Evolutionary conservation across 2,888 invertebrate species (phyloP), one percentile per base, ranked within the genome.

Genomic region (Blastobasis lacticolella): DNA sequence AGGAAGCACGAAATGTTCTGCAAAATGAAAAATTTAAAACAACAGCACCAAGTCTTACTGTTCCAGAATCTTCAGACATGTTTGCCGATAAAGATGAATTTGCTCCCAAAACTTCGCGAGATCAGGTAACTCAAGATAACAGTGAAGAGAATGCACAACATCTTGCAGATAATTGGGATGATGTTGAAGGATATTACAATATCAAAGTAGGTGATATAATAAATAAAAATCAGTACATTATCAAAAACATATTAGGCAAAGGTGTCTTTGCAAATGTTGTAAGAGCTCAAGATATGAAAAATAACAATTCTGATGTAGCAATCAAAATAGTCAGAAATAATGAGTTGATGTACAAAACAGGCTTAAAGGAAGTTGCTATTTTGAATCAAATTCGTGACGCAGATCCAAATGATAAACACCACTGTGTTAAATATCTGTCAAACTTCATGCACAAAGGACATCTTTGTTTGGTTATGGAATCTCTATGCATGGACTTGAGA

Each of bases 261-360:
- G 99, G 99, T 45, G 98, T 99, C 8, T 99, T 99, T 88, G 97
- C 98, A 69, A 99, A 97, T 81, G 99, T 99, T 48, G 94, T 99
- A 4, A 90, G 97, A 59, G 98, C 96, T 37, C 90, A 97, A 70
- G 98, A 99, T 77, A 23, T 23, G 23, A 94, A 92, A 67, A 93
- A 91, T 67, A 94, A 94, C 5, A 89, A 94, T 54, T 93, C 92
- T 50, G 94, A 92, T 77, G 97, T 98, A 6, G 99, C 99, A 51
- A 96, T 99, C 45, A 99, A 99, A 90, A 98, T 99, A 62, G 98
- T 99, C 63, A 91, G 99, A 66, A 99, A 98, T 85, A 99, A 99
- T 88, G 99, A 99, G 82, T 93, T 99, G 64, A 99, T 99, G 98
- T 96, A 97, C 80, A 98, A 96, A 89, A 98, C 98, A 38, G 99